Percentiles rank a stretch among this genome's conserved stretches.
Evolutionary conservation across 1,140 invertebrate genomes (phyloP).

Genomic region (Galleria mellonella): DNA sequence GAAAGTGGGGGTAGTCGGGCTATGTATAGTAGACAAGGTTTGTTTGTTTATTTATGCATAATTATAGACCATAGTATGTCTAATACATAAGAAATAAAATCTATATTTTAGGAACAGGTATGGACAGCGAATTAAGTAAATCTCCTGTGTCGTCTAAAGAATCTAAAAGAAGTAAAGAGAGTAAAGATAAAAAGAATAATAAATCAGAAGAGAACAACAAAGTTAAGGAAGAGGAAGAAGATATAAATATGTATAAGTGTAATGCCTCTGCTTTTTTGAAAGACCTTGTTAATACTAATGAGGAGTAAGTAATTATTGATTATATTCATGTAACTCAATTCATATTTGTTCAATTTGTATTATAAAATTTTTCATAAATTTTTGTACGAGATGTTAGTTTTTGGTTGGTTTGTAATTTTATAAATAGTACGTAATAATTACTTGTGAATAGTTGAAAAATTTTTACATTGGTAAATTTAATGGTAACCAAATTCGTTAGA

Average conservation of each 20-base stretch:
- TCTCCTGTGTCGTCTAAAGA: conserved; percentile 85
- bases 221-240: conserved; percentile 76
- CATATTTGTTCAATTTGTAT: conserved; percentile 34
- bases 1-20: conserved; percentile 90
- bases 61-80: neutral
- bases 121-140: conserved; percentile 85
- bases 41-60: neutral
- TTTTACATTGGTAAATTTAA: no score
- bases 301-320: conserved; percentile 65
- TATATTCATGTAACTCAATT: neutral
- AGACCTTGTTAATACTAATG: conserved; percentile 76
- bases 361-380: no score
- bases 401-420: no score
- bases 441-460: no score
- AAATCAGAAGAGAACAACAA: conserved; percentile 72
- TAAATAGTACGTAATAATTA: no score
- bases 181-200: conserved; percentile 61
- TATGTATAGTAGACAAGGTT: conserved; percentile 85
- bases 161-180: conserved; percentile 83
- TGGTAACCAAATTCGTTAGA: no score
- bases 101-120: conserved; percentile 67
- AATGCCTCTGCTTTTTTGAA: conserved; percentile 75
- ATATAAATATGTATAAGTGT: conserved; percentile 73
- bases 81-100: neutral
- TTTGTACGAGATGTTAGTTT: no score